phyloP scores from a whole-genome alignment of 2,113 vertebrate species.

The Saiga tatarica region DNA sequence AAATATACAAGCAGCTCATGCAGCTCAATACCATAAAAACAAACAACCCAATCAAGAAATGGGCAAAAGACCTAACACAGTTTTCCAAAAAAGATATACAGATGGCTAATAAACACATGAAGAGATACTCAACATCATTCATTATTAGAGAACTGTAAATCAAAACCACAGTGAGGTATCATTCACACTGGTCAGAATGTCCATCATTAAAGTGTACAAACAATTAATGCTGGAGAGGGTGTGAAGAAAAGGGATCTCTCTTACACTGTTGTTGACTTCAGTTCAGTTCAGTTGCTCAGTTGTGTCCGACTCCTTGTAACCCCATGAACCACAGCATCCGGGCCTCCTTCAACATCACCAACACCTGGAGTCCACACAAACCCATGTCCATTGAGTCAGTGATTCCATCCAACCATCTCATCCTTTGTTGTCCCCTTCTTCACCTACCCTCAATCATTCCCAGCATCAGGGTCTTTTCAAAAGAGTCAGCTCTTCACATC shows the following conservation, averaged over 20 bases:
- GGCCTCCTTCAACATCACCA: background rate
- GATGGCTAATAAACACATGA: background rate
- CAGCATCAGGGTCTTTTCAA: background rate
- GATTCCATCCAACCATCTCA: background rate
- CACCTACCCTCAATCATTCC: too few relatives aligned
- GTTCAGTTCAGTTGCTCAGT: background rate
- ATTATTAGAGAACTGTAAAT: background rate
- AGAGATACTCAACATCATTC: background rate
- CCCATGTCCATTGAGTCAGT: background rate
- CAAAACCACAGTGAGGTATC: background rate
- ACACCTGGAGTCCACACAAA: background rate
- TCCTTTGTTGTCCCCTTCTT: background rate
- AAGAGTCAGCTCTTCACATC: background rate
- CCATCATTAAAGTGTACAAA: background rate
- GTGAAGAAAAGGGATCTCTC: background rate
- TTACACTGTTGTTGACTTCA: background rate
- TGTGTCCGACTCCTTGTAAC: accelerated
- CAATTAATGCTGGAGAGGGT: background rate
- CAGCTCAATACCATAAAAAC: background rate
- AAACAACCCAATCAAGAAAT: background rate
- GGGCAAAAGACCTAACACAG: background rate
- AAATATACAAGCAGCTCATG: background rate
- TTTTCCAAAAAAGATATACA: background rate
- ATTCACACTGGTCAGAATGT: background rate
- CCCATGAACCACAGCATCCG: background rate